A percentile compares a stretch with the other conserved stretches of the same genome.
Evolutionary conservation across 2,888 invertebrate genomes (phyloP).

Genomic region (Punctoribates punctum): DNA sequence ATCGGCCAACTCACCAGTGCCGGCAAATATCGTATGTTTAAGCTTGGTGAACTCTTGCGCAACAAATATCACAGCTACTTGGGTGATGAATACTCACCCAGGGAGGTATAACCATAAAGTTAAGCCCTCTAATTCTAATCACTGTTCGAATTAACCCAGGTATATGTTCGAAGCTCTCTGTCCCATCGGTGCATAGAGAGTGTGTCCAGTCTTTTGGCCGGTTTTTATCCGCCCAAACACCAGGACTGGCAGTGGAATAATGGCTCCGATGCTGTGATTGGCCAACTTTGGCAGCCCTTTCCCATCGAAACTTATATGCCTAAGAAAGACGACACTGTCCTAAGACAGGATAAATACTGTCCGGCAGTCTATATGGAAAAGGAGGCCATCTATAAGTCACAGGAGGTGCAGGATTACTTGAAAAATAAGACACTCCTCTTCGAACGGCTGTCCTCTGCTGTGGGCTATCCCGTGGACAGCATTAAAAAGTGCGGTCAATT

Average conservation of each 20-base stretch:
- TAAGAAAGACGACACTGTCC: slow-evolving; percentile 27
- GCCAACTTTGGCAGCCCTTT: slow-evolving; percentile 36
- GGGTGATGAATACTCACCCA: slow-evolving; percentile 23
- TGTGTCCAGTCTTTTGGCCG: slow-evolving; percentile 28
- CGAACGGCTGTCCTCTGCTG: slow-evolving; percentile 12
- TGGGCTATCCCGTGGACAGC: slow-evolving; percentile 23
- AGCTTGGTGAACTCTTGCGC: slow-evolving; percentile 37
- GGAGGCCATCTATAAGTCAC: slow-evolving; percentile 1
- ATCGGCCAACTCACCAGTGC: slow-evolving; percentile 36
- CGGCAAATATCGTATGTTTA: slow-evolving; percentile 39
- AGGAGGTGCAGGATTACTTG: background rate
- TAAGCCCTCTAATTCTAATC: too few relatives aligned
- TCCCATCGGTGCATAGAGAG: slow-evolving; percentile 41
- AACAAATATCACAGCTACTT: slow-evolving; percentile 30
- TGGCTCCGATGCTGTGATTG: slow-evolving; percentile 1
- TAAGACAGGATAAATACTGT: slow-evolving; percentile 27
- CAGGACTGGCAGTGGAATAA: slow-evolving; percentile 32
- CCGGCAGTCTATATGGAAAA: slow-evolving; percentile 15
- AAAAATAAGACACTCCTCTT: slow-evolving; percentile 19
- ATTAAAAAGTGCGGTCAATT: slow-evolving; percentile 16
- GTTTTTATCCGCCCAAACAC: slow-evolving; percentile 38
- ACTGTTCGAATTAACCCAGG: background rate
- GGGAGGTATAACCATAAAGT: slow-evolving; percentile 22
- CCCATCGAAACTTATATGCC: slow-evolving; percentile 37
- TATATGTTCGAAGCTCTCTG: slow-evolving; percentile 37